phyloP scores from a whole-genome alignment of 1,140 invertebrate genomes.

The Neocloeon triangulifer region DNA sequence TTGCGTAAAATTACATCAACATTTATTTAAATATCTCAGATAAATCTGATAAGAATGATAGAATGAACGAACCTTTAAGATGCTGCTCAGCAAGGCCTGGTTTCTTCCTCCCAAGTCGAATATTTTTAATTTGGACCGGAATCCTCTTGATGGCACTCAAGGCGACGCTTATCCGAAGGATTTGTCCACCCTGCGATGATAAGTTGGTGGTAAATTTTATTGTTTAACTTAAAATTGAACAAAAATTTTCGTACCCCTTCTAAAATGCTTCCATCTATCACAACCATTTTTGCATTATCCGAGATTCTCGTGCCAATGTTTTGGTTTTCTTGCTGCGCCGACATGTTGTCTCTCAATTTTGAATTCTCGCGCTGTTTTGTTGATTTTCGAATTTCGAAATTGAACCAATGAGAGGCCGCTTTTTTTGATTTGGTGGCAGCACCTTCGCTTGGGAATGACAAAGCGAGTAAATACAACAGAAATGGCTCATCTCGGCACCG shows the following conservation, averaged over 20 bases:
- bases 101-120: conserved; percentile 50
- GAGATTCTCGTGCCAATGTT: too few relatives aligned
- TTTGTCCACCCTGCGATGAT: conserved; percentile 62
- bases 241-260: conserved; percentile 38
- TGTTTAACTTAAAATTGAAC: too few relatives aligned
- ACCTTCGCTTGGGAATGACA: conserved; percentile 9
- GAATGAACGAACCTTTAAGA: conserved; percentile 65
- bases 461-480: conserved; percentile 10
- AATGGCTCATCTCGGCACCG: conserved; percentile 12
- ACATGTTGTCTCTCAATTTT: too few relatives aligned
- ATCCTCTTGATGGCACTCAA: conserved; percentile 50
- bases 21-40: neutral
- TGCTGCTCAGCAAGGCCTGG: conserved; percentile 72
- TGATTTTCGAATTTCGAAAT: too few relatives aligned
- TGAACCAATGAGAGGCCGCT: too few relatives aligned
- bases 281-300: conserved; percentile 15
- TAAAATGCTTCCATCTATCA: conserved; percentile 36
- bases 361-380: too few relatives aligned
- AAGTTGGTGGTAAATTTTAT: conserved; percentile 7
- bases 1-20: too few relatives aligned
- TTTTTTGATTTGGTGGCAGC: too few relatives aligned
- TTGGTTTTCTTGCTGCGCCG: too few relatives aligned
- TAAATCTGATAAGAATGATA: too few relatives aligned
- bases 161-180: conserved; percentile 52
- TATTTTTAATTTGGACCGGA: conserved; percentile 53